Evolutionary conservation across 2,888 invertebrate species (phyloP).

Genomic region (Ophioninae sp.): DNA sequence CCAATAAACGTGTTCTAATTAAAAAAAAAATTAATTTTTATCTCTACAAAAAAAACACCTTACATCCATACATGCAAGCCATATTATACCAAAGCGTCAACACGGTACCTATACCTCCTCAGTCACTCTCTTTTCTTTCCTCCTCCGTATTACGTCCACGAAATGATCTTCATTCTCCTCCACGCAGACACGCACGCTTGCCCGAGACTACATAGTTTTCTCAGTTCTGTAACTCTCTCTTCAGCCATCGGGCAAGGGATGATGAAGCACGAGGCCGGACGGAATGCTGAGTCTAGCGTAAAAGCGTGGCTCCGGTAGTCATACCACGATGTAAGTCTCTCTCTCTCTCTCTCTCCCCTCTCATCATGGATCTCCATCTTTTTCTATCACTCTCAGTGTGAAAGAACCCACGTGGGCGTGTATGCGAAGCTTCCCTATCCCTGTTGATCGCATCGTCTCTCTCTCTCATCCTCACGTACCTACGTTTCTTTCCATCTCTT

Average conservation of each 20-base stretch:
- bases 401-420: constrained; percentile 34
- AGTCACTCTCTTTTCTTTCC: constrained; percentile 31
- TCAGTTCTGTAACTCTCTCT: constrained; percentile 12
- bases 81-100: too few relatives aligned
- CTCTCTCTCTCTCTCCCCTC: constrained; percentile 23
- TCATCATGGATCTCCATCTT: constrained; percentile 26
- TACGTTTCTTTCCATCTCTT: constrained; percentile 32
- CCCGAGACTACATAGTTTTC: constrained; percentile 37
- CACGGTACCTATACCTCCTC: neutral
- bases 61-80: too few relatives aligned
- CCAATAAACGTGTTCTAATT: too few relatives aligned
- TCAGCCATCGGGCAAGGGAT: constrained; percentile 55
- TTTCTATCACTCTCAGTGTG: constrained; percentile 40
- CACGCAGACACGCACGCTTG: neutral
- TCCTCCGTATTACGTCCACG: constrained; percentile 22
- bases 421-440: constrained; percentile 28
- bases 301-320: constrained; percentile 42
- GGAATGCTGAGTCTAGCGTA: constrained; percentile 72
- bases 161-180: constrained; percentile 24
- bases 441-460: constrained; percentile 51
- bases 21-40: too few relatives aligned
- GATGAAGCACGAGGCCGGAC: constrained; percentile 68
- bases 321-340: neutral
- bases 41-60: too few relatives aligned
- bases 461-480: constrained; percentile 19